phyloP scores from a whole-genome alignment of 1,140 invertebrate genomes.

The Cydia splendana region DNA sequence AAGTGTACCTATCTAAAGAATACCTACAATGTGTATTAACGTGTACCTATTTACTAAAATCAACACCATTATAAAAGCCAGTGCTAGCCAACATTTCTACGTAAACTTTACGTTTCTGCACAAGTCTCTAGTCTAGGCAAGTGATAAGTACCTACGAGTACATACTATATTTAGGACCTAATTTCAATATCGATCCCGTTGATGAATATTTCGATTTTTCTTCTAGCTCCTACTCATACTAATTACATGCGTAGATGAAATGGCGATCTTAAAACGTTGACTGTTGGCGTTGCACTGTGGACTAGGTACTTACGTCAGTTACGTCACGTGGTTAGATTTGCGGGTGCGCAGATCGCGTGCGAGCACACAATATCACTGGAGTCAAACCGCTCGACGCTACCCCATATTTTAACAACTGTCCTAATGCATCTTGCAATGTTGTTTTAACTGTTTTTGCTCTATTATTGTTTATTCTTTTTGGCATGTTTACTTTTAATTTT shows the following conservation, averaged over 20 bases:
- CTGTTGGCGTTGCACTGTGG: slow-evolving; percentile 37
- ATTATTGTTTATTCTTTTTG: slow-evolving; percentile 72
- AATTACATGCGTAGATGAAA: slow-evolving; percentile 30
- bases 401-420: slow-evolving; percentile 80
- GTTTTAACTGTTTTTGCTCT: slow-evolving; percentile 77
- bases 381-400: slow-evolving; percentile 63
- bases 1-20: background rate
- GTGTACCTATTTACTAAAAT: no score
- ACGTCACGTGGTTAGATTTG: background rate
- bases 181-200: no score
- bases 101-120: no score
- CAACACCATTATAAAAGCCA: no score
- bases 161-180: no score
- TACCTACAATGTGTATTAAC: no score
- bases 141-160: no score
- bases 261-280: no score
- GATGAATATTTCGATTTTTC: no score
- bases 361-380: slow-evolving; percentile 63
- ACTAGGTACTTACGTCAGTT: slow-evolving; percentile 35
- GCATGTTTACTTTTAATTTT: slow-evolving; percentile 78
- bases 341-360: slow-evolving; percentile 63
- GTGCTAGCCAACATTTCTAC: no score
- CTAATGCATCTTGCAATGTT: slow-evolving; percentile 80
- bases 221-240: no score
- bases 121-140: no score